Percentiles rank a stretch among this genome's conserved stretches.
Conservation (phyloP, 2,797 vertebrate species). For the Chiroxiphia lanceolata region DNA sequence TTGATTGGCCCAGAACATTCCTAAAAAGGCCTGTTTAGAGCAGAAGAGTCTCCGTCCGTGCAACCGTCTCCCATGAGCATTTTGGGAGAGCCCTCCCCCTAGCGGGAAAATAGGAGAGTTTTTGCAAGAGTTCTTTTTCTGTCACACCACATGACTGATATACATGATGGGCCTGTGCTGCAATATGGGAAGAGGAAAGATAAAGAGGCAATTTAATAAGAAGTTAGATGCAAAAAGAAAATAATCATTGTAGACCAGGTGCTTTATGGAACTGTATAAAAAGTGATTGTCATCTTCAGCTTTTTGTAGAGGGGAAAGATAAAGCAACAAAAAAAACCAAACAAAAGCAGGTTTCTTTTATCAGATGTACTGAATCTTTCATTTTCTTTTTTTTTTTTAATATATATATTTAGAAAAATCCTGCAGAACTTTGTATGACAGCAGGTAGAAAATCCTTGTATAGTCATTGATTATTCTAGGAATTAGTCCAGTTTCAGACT, state of each 20-base stretch:
- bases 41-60: no score
- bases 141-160: background rate
- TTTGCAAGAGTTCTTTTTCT: background rate
- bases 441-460: background rate
- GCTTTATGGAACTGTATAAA: background rate
- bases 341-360: background rate
- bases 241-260: background rate
- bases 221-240: background rate
- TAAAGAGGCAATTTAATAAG: background rate
- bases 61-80: background rate
- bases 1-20: background rate
- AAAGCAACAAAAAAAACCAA: background rate
- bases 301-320: background rate
- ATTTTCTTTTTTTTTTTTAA: no score
- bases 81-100: background rate
- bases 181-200: background rate
- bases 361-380: background rate
- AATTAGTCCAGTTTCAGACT: background rate
- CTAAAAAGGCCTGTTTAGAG: background rate
- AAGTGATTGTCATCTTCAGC: no score
- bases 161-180: fast-evolving
- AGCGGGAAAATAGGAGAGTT: background rate
- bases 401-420: background rate
- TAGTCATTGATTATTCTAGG: background rate
- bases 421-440: background rate